phyloP scores from a whole-genome alignment of 2,888 invertebrate species.

The Ariolimax columbianus region DNA sequence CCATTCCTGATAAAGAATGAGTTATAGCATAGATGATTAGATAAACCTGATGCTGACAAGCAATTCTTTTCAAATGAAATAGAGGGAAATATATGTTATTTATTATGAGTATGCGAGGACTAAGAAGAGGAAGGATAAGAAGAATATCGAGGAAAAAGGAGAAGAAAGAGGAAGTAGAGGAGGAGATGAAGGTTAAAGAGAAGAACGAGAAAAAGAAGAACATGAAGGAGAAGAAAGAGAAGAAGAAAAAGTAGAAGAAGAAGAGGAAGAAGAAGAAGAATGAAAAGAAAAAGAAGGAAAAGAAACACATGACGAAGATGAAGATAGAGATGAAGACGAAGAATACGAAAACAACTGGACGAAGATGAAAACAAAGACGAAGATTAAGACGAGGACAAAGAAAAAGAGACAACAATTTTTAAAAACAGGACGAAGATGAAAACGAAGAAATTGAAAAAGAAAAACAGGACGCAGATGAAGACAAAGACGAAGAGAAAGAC shows the following conservation, averaged over 20 bases:
- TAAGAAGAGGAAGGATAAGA: too few relatives aligned
- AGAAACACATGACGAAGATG: neutral
- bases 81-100: too few relatives aligned
- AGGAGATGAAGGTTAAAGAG: neutral
- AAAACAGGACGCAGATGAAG: too few relatives aligned
- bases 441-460: neutral
- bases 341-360: too few relatives aligned
- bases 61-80: too few relatives aligned
- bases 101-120: too few relatives aligned
- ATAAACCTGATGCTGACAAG: too few relatives aligned
- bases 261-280: neutral
- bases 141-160: too few relatives aligned
- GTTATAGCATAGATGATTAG: too few relatives aligned
- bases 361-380: neutral
- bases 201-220: neutral
- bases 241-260: neutral
- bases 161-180: too few relatives aligned
- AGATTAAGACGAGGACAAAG: neutral
- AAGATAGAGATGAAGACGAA: neutral
- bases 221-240: neutral
- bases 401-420: neutral
- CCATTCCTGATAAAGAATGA: too few relatives aligned
- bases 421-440: neutral
- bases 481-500: neutral
- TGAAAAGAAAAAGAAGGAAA: neutral